Evolutionary conservation across 2,888 invertebrate species (phyloP), one percentile per base, ranked within the genome.

Genomic region (Argyra leucocephala): DNA sequence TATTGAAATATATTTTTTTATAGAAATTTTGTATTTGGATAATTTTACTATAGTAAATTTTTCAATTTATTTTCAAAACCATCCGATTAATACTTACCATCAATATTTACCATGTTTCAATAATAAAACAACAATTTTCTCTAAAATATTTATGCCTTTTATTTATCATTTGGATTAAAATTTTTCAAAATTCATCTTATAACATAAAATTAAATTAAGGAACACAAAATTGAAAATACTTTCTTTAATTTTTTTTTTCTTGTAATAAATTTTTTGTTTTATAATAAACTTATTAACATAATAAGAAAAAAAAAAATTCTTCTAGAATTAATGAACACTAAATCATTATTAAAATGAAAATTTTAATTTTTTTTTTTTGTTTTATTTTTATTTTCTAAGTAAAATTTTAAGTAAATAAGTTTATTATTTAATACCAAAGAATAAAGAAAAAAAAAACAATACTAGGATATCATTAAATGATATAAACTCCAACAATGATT

Each of bases 401-500:
- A 7, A 31, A 31, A 31, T 31, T 31, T 31, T 31, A 31, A 31
- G 6, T 7, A 31, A 31, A 31, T 10, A 7, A 31, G 10, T 31
- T 7, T 7, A 7, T 31, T 7, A 31, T 31, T 31, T 31, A n/a
- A n/a, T n/a, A n/a, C n/a, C n/a, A 48, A 48, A 48, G 2, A 48
- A 12, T 18, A 48, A 48, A 3, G 18, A 37, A 37, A 37, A 37
- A 37, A 48, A 18, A 48, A 48, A 48, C 48, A 48, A 48, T 48
- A 64, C 63, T 66, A 66, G 23, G 63, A 66, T 24, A 64, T 36
- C 24, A 66, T 62, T 24, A 48, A 58, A 63, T 66, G 61, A 21
- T 58, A 58, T 57, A n/a, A 48, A 21, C 48, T 63, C 63, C 61
- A 61, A 57, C 57, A 60, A 57, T 61, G 37, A 57, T 24, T 31